phyloP scores from a whole-genome alignment of 2,797 vertebrate genomes.

The Pseudochaenichthys georgianus region DNA sequence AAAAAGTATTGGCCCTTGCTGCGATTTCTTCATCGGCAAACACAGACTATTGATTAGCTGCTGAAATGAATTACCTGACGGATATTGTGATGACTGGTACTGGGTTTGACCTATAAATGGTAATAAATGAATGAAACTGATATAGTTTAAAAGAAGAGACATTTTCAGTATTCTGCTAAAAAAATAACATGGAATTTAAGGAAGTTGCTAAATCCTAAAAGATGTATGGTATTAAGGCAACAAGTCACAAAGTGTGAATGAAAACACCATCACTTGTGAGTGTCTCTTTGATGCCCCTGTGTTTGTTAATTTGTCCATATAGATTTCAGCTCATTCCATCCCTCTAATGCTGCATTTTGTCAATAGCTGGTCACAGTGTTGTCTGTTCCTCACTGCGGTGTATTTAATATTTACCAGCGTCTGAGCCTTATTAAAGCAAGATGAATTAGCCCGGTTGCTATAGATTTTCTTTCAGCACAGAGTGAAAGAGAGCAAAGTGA shows the following conservation, averaged over 20 bases:
- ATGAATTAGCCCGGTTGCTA: slow-evolving; percentile 67
- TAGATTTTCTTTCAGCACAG: slow-evolving; percentile 77
- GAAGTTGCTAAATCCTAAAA: slow-evolving; percentile 13
- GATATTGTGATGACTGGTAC: slow-evolving; percentile 44
- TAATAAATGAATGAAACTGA: slow-evolving; percentile 51
- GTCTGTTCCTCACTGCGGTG: slow-evolving; percentile 47
- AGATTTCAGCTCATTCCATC: slow-evolving; percentile 80
- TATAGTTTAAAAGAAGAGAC: slow-evolving; percentile 20
- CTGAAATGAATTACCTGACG: slow-evolving; percentile 61
- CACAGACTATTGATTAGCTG: slow-evolving; percentile 62
- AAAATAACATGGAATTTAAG: slow-evolving; percentile 21
- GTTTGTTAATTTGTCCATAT: slow-evolving; percentile 81
- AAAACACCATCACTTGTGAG: slow-evolving; percentile 63
- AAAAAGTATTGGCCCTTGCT: neutral
- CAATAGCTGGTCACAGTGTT: slow-evolving; percentile 68
- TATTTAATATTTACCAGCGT: slow-evolving; percentile 77
- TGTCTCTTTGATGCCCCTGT: slow-evolving; percentile 60
- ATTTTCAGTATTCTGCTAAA: slow-evolving; percentile 9
- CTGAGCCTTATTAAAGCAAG: slow-evolving; percentile 74
- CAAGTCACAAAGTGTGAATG: slow-evolving; percentile 42
- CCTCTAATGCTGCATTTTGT: slow-evolving; percentile 71
- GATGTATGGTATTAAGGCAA: slow-evolving; percentile 38
- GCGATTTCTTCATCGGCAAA: slow-evolving; percentile 28
- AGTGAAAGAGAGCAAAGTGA: slow-evolving; percentile 62
- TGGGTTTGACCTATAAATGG: slow-evolving; percentile 50